Evolutionary conservation across 2,113 vertebrate species (phyloP), one percentile per base, ranked within the genome.

Genomic region (Brachypodius melanocephalos): DNA sequence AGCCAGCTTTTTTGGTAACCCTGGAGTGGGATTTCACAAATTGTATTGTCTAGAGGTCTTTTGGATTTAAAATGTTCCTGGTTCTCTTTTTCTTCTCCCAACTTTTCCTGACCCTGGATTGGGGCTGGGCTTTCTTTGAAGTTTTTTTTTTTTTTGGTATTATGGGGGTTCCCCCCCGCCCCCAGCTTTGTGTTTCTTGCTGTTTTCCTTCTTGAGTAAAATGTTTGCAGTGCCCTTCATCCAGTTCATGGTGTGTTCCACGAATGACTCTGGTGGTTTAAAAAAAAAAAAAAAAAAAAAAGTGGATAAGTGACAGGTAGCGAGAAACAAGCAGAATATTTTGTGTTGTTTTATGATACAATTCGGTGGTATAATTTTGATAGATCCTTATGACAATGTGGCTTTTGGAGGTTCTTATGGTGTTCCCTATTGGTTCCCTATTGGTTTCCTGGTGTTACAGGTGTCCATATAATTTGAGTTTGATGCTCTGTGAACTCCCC

Each of bases 101-200:
- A 0, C 51, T 61, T 83, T 90, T 76, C 59, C 22, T 42, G 8
- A 57, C 21, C 14, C 7, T 72, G 43, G 15, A 4, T 18, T 77
- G 6, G 32, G 17, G 3, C 2, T 84, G 14, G 5, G 3, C 8
- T 52, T 51, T 74, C 12, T 34, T 19, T 12, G 15, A 67, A 36
- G 24, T 5, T 29, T 55, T 46, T 40, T 28, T 4, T 4, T 63
- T 51, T 2, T 7, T 28, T 32, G n/a, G n/a, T n/a, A n/a, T 38
- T 49, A 7, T 14, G 36, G 28, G 5, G 8, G 2, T 6, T 24
- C 29, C 2, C 12, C 14, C 10, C 10, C 2, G n/a, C n/a, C n/a
- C 12, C 55, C 24, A 43, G 3, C 24, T 68, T 81, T 34, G 8
- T 7, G 26, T 21, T 55, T 72, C 17, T 63, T 49, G 9, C 17